These are phyloP conservation scores for Prionailurus bengalensis DNA, from an alignment of 2,113 vertebrate species.

Conservation along the genomic window DNA sequence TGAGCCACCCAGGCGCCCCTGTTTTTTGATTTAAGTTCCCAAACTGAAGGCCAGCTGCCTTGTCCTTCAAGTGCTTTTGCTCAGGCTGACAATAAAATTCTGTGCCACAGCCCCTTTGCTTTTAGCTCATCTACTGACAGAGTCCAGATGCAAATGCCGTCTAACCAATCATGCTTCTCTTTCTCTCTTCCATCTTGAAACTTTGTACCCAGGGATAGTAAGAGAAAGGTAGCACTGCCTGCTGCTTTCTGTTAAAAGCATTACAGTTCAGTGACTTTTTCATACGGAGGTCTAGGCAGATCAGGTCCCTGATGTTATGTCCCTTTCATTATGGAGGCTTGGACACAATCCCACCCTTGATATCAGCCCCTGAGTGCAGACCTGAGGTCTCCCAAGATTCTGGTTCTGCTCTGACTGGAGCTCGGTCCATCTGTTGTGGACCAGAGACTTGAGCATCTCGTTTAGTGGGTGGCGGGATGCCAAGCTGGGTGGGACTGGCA, in stretches of 20 bases:
- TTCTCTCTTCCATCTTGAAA: not conserved
- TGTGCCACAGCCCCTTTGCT: not conserved
- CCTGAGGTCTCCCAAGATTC: not conserved
- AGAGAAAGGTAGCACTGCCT: not conserved
- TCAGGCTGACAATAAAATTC: not conserved
- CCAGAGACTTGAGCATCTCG: not conserved
- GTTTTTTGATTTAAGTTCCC: not conserved
- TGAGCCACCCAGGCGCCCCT: too few species aligned
- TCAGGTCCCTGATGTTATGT: not conserved
- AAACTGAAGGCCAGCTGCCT: not conserved
- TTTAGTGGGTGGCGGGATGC: not conserved
- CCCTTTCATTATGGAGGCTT: not conserved
- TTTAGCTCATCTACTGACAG: not conserved
- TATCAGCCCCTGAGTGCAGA: not conserved
- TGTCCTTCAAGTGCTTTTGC: not conserved
- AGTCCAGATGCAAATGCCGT: not conserved
- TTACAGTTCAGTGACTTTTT: not conserved
- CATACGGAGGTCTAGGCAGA: not conserved
- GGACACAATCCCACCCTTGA: not conserved
- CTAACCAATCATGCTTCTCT: not conserved
- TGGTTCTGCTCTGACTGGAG: not conserved
- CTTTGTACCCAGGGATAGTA: too few species aligned
- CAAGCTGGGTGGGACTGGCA: not conserved
- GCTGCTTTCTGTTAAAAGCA: not conserved
- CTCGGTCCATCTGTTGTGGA: not conserved